These are phyloP conservation scores for Brachyhypopomus gauderio DNA, from an alignment of 2,113 vertebrate genomes.

Conservation along the genomic window DNA sequence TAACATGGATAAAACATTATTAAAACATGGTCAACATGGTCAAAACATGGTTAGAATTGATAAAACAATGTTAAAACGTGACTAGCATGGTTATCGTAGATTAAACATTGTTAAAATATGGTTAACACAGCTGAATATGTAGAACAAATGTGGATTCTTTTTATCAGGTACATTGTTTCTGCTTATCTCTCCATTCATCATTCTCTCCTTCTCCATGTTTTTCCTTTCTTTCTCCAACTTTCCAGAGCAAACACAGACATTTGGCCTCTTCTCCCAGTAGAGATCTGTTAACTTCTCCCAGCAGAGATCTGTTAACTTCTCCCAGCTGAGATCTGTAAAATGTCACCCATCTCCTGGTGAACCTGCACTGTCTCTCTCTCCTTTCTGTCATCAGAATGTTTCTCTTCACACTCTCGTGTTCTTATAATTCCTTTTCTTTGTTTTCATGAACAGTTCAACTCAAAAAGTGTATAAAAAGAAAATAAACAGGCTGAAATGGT, in stretches of 20 bases:
- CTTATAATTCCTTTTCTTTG: background rate
- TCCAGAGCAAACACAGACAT: slow-evolving; percentile 39
- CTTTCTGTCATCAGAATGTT: background rate
- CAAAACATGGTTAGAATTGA: too few species aligned
- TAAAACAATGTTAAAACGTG: too few species aligned
- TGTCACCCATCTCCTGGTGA: slow-evolving; percentile 15
- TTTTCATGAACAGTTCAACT: background rate
- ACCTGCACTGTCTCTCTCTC: background rate
- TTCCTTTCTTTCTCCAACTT: background rate
- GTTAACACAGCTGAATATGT: too few species aligned
- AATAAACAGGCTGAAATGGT: too few species aligned
- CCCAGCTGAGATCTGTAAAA: slow-evolving; percentile 21
- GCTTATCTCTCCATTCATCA: too few species aligned
- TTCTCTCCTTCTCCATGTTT: background rate
- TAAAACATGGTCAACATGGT: too few species aligned
- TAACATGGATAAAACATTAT: too few species aligned
- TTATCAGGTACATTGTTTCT: too few species aligned
- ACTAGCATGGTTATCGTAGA: too few species aligned
- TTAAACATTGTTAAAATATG: too few species aligned
- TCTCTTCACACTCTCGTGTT: background rate
- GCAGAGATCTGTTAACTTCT: background rate
- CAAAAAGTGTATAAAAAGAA: background rate
- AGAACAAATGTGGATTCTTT: too few species aligned
- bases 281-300: background rate
- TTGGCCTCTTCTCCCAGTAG: slow-evolving; percentile 27